phyloP scores from a whole-genome alignment of 2,888 invertebrate genomes.

The Hydrotaea cyrtoneurina region DNA sequence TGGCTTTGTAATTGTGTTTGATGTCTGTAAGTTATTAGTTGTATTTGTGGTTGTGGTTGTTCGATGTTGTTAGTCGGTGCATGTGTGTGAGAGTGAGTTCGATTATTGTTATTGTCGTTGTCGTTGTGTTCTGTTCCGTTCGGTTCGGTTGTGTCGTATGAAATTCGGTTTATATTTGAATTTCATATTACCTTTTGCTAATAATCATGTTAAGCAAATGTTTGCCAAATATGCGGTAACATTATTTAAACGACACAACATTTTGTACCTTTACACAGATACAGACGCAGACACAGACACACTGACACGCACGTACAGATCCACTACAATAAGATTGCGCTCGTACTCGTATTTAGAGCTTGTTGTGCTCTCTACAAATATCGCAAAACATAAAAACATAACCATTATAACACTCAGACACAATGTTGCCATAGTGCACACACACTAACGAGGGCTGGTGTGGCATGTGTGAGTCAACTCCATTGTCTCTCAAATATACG shows the following conservation, averaged over 20 bases:
- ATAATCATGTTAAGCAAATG: constrained; percentile 78
- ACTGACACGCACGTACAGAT: not conserved
- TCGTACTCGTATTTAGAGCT: not conserved
- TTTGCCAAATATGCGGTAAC: constrained; percentile 76
- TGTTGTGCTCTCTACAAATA: constrained; percentile 13
- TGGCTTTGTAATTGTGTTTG: constrained; percentile 77
- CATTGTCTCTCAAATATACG: no score
- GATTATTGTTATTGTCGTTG: constrained; percentile 20
- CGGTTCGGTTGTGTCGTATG: not conserved
- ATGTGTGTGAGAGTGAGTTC: not conserved
- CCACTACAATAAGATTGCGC: constrained; percentile 16
- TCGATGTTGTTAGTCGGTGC: constrained; percentile 21
- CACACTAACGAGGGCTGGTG: not conserved
- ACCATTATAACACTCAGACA: constrained; percentile 21
- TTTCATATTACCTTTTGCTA: constrained; percentile 71
- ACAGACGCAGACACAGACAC: constrained; percentile 18
- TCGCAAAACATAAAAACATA: constrained; percentile 29
- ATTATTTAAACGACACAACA: constrained; percentile 61
- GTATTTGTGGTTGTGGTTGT: constrained; percentile 63
- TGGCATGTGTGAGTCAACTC: not conserved
- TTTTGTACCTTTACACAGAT: constrained; percentile 18
- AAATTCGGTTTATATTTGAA: constrained; percentile 34
- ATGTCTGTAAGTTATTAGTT: constrained; percentile 77
- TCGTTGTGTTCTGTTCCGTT: not conserved
- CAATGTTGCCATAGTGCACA: constrained; percentile 7